Evolutionary conservation across 2,888 invertebrate species (phyloP).

Genomic region (Chesias legatella): DNA sequence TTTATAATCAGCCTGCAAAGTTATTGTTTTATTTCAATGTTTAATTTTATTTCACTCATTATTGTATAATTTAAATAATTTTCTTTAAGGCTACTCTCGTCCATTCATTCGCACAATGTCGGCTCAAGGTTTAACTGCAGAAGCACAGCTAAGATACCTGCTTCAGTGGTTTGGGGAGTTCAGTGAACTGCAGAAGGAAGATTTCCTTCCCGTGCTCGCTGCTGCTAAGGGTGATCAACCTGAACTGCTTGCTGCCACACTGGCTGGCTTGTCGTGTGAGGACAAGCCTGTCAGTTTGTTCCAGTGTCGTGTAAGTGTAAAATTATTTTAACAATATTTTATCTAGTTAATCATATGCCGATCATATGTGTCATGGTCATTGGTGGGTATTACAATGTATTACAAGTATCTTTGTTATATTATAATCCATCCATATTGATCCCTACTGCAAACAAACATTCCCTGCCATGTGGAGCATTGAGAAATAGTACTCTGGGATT

Average conservation of each 20-base stretch:
- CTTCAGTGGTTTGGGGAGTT: conserved; percentile 94
- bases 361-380: not conserved
- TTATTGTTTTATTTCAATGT: too few species aligned
- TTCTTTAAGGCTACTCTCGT: conserved; percentile 47
- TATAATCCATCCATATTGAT: too few species aligned
- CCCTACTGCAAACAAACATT: too few species aligned
- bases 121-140: conserved; percentile 79
- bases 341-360: too few species aligned
- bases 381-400: too few species aligned
- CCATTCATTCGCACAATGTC: conserved; percentile 71
- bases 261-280: conserved; percentile 84
- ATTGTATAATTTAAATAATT: not conserved
- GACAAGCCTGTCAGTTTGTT: conserved; percentile 91
- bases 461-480: too few species aligned
- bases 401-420: too few species aligned
- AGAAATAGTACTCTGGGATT: too few species aligned
- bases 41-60: too few species aligned
- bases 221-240: conserved; percentile 82
- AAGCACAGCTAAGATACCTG: conserved; percentile 89
- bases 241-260: conserved; percentile 86
- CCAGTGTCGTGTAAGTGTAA: conserved; percentile 86
- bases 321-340: not conserved
- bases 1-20: too few species aligned
- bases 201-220: conserved; percentile 88
- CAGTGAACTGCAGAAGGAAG: conserved; percentile 92